phyloP scores from a whole-genome alignment of 2,888 invertebrate species.

The Sarcophaga variegata region DNA sequence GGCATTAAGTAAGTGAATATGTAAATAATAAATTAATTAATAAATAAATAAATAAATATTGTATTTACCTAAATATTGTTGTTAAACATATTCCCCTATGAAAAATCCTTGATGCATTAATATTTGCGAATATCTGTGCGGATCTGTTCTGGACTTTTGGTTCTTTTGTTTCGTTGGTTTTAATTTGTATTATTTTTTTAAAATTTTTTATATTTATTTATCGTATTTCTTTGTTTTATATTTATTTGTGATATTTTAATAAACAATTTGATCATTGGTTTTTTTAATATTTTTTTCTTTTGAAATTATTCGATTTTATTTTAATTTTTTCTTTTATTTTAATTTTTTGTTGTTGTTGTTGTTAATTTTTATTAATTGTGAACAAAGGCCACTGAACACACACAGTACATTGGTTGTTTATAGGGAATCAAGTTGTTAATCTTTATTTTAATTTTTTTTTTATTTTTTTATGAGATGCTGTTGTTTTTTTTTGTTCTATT shows the following conservation, averaged over 20 bases:
- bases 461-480: slow-evolving; percentile 18
- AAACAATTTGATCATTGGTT: neutral
- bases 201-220: slow-evolving; percentile 1
- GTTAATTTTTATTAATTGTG: slow-evolving; percentile 2
- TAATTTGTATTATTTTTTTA: neutral
- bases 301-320: neutral
- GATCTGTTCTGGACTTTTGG: neutral
- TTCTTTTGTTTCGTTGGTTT: neutral
- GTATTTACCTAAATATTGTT: slow-evolving; percentile 77
- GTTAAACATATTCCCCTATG: slow-evolving; percentile 79
- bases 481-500: slow-evolving; percentile 20
- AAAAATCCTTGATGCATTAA: slow-evolving; percentile 69
- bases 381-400: slow-evolving; percentile 19
- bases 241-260: slow-evolving; percentile 21
- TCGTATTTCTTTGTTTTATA: slow-evolving; percentile 1
- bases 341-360: neutral
- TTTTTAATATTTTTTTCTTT: neutral
- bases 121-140: slow-evolving; percentile 17
- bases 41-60: slow-evolving; percentile 58
- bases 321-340: neutral
- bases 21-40: slow-evolving; percentile 13
- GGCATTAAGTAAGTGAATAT: neutral
- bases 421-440: neutral
- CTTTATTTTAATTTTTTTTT: slow-evolving; percentile 23
- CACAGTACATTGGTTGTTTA: slow-evolving; percentile 6